A percentile compares a stretch with the other conserved stretches of the same genome.
These are phyloP conservation scores for Cryptus armator DNA, from an alignment of 2,888 invertebrate genomes.

Conservation along the genomic window DNA sequence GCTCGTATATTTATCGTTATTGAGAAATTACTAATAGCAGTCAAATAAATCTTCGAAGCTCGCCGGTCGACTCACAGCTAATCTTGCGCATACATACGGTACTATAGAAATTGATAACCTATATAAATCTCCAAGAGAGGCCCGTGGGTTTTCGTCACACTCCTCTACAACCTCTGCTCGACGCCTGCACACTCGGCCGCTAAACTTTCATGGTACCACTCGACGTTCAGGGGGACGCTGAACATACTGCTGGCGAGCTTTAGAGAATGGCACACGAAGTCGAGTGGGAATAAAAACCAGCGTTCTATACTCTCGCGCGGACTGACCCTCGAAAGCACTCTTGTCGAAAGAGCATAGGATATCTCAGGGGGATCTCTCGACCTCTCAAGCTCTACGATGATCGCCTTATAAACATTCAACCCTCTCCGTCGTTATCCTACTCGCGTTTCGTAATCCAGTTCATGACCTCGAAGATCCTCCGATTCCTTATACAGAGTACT, in stretches of 20 bases:
- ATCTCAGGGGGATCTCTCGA: conserved; percentile 30
- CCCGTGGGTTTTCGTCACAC: conserved; percentile 17
- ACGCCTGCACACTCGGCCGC: background rate
- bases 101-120: conserved; percentile 43
- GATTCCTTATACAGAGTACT: background rate
- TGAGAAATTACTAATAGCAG: conserved; percentile 46
- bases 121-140: conserved; percentile 30
- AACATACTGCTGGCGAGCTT: conserved; percentile 42
- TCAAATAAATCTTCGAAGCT: conserved; percentile 46
- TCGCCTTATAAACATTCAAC: conserved; percentile 54
- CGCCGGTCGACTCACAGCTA: conserved; percentile 15
- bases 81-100: conserved; percentile 9
- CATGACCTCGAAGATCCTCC: conserved; percentile 73
- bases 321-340: conserved; percentile 16
- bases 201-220: conserved; percentile 51
- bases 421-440: conserved; percentile 29
- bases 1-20: conserved; percentile 48
- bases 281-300: conserved; percentile 43
- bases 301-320: conserved; percentile 45
- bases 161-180: background rate
- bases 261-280: conserved; percentile 27
- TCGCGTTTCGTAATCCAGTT: conserved; percentile 62
- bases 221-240: conserved; percentile 14
- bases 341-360: conserved; percentile 44
- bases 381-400: conserved; percentile 30